Percentiles rank a stretch among this genome's conserved stretches.
Evolutionary conservation across 2,888 invertebrate genomes (phyloP).

Genomic region (Melanargia galathea): DNA sequence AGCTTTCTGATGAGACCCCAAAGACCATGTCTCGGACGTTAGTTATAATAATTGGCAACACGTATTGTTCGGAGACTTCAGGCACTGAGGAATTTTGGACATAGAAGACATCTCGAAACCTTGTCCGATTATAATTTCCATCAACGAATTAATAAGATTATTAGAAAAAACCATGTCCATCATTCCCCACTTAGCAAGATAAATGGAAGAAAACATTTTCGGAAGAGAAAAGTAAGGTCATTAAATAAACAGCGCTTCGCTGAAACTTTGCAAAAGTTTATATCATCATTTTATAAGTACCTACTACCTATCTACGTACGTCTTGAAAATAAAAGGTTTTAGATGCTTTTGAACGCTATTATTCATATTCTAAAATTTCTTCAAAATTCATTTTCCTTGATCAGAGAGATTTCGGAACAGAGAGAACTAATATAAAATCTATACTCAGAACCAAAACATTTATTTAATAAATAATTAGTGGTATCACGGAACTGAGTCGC

Average conservation of each 20-base stretch:
- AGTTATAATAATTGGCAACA: too few relatives aligned
- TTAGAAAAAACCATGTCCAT: conserved; percentile 6
- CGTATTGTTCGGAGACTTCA: too few relatives aligned
- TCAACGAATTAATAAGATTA: conserved; percentile 18
- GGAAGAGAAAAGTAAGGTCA: conserved; percentile 50
- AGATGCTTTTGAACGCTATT: conserved; percentile 24
- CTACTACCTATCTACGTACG: conserved; percentile 26
- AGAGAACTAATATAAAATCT: too few relatives aligned
- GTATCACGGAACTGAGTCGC: too few relatives aligned
- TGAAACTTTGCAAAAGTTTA: conserved; percentile 53
- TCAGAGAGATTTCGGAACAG: too few relatives aligned
- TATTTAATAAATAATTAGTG: too few relatives aligned
- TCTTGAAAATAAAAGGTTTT: conserved; percentile 47
- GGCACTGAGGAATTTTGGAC: too few relatives aligned
- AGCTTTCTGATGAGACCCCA: too few relatives aligned
- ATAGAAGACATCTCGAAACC: too few relatives aligned
- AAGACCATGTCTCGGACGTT: too few relatives aligned
- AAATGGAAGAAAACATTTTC: conserved; percentile 40
- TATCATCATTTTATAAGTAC: conserved; percentile 49
- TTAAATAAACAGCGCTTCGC: conserved; percentile 59
- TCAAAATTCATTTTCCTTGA: not conserved
- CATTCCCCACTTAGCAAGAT: conserved; percentile 40
- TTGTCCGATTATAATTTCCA: too few relatives aligned
- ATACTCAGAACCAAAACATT: too few relatives aligned
- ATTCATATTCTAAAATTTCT: not conserved